Conservation (phyloP, 1,140 invertebrate species). For the Luehdorfia chinensis region DNA sequence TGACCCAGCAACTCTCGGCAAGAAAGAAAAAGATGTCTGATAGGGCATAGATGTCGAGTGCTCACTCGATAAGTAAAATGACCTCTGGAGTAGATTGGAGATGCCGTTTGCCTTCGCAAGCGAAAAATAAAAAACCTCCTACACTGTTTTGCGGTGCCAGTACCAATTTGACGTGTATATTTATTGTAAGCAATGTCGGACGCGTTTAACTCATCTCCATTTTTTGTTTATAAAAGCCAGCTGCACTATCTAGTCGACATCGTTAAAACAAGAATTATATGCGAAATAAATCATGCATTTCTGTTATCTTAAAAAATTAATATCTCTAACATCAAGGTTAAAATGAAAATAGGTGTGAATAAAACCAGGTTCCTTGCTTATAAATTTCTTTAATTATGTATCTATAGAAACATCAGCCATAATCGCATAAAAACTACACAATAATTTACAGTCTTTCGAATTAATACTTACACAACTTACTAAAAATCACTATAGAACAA, state of each 20-base stretch:
- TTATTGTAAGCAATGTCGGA: constrained; percentile 33
- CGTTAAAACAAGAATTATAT: constrained; percentile 58
- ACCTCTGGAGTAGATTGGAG: neutral
- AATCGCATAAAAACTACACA: constrained; percentile 66
- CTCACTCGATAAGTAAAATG: constrained; percentile 16
- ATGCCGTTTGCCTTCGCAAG: neutral
- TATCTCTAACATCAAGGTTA: constrained; percentile 15
- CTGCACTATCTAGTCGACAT: constrained; percentile 41
- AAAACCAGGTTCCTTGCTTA: constrained; percentile 48
- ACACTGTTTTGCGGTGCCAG: neutral
- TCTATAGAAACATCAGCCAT: constrained; percentile 71
- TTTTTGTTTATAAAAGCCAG: constrained; percentile 49
- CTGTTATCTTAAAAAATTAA: constrained; percentile 12
- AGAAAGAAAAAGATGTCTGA: constrained; percentile 18
- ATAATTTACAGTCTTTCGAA: constrained; percentile 75
- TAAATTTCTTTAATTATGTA: constrained; percentile 72
- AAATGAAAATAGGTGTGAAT: constrained; percentile 22
- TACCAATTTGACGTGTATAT: neutral
- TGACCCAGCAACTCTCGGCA: constrained; percentile 18
- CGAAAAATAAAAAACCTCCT: neutral
- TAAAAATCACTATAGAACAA: constrained; percentile 45
- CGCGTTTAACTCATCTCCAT: constrained; percentile 44
- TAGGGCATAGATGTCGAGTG: constrained; percentile 17
- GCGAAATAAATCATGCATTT: constrained; percentile 53
- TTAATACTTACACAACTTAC: constrained; percentile 67